These are phyloP conservation scores for Sylvicola cinctus DNA, from an alignment of 2,888 invertebrate species.

Conservation along the genomic window DNA sequence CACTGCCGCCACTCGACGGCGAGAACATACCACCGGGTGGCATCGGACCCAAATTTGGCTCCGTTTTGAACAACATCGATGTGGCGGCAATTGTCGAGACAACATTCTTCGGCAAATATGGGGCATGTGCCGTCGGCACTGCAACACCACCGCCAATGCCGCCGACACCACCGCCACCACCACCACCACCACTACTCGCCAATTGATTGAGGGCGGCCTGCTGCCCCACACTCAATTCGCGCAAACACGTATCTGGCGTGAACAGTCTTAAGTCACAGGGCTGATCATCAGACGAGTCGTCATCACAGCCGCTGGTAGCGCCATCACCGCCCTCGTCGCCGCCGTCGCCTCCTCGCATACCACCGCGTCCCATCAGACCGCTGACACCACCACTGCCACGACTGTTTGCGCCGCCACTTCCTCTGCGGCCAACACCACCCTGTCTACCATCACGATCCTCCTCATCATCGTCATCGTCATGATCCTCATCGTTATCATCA, in stretches of 20 bases:
- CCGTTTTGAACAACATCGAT: slow-evolving; percentile 1
- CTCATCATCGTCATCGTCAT: slow-evolving; percentile 12
- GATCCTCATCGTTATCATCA: slow-evolving; percentile 2
- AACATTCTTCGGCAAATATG: neutral
- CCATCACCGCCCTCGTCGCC: neutral
- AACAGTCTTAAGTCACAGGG: slow-evolving; percentile 22
- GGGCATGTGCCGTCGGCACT: neutral
- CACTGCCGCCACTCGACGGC: slow-evolving; percentile 3
- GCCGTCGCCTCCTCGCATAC: neutral
- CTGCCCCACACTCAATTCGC: slow-evolving; percentile 11
- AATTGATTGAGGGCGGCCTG: too few species aligned
- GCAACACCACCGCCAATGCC: too few species aligned
- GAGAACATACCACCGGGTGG: too few species aligned
- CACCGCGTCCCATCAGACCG: too few species aligned
- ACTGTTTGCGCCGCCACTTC: neutral
- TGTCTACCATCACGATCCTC: slow-evolving; percentile 9
- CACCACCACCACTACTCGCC: too few species aligned
- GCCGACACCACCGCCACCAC: too few species aligned
- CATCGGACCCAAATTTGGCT: neutral
- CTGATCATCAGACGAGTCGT: slow-evolving; percentile 13
- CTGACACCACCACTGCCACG: too few species aligned
- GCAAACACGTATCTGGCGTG: slow-evolving; percentile 14
- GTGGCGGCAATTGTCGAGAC: slow-evolving; percentile 2
- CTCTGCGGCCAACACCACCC: slow-evolving; percentile 11
- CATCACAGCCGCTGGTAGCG: neutral